These are phyloP conservation scores for Sphinx pinastri DNA, from an alignment of 2,888 invertebrate species.

Conservation along the genomic window DNA sequence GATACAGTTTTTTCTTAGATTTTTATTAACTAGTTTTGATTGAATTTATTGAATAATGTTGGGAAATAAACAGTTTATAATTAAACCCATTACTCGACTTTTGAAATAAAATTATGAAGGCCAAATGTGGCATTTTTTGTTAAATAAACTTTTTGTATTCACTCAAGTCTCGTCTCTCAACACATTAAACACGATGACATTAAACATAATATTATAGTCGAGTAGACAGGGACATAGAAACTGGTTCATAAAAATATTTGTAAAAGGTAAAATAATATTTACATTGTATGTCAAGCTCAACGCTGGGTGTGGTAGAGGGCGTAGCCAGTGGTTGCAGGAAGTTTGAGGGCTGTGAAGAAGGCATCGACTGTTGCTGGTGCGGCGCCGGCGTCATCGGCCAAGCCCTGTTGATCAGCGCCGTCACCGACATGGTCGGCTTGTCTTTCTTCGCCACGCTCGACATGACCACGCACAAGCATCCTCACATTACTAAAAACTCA, in stretches of 20 bases:
- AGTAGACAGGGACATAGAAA: conserved; percentile 1
- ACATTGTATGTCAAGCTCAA: conserved; percentile 80
- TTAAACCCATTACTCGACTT: background rate
- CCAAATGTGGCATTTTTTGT: background rate
- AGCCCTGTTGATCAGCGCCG: conserved; percentile 91
- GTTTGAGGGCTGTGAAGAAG: conserved; percentile 54
- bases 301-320: conserved; percentile 62
- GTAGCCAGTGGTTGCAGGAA: conserved; percentile 63
- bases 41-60: background rate
- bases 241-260: background rate
- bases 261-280: conserved; percentile 48
- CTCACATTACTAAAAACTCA: conserved; percentile 77
- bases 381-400: conserved; percentile 74
- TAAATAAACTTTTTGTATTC: background rate
- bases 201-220: conserved; percentile 2
- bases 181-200: background rate
- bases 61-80: background rate
- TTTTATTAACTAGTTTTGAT: background rate
- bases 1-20: background rate
- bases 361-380: conserved; percentile 66
- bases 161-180: no score
- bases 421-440: conserved; percentile 93
- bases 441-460: conserved; percentile 91
- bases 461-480: conserved; percentile 78
- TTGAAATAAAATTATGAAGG: background rate